Conservation (phyloP, 1,140 invertebrate species). For the Aradophagus sp. region DNA sequence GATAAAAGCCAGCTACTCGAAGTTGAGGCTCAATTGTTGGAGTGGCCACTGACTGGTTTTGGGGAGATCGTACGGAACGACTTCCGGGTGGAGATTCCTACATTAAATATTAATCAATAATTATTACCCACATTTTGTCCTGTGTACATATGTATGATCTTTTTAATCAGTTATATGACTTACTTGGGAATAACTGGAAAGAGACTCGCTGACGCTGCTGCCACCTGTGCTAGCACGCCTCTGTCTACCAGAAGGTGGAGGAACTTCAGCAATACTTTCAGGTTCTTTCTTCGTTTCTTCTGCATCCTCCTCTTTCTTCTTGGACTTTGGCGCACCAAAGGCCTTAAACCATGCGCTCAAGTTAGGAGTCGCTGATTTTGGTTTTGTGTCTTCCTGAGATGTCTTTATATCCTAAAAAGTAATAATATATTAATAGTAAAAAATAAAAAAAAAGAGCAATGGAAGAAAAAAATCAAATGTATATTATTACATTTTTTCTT, state of each 20-base stretch:
- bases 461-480: neutral
- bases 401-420: constrained; percentile 39
- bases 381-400: constrained; percentile 64
- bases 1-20: constrained; percentile 71
- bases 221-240: constrained; percentile 70
- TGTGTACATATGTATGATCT: too few species aligned
- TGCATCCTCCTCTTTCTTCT: constrained; percentile 71
- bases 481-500: too few species aligned
- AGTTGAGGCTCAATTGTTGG: constrained; percentile 64
- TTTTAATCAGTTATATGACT: too few species aligned
- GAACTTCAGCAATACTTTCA: constrained; percentile 59
- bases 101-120: too few species aligned
- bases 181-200: constrained; percentile 71
- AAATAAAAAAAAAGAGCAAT: constrained; percentile 1
- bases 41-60: constrained; percentile 62
- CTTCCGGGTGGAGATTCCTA: constrained; percentile 67
- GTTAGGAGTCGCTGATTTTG: constrained; percentile 83
- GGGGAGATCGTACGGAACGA: constrained; percentile 65
- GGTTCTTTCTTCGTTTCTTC: constrained; percentile 65
- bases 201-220: constrained; percentile 71
- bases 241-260: constrained; percentile 58
- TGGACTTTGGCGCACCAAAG: constrained; percentile 85
- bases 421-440: constrained; percentile 1
- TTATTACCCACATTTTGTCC: too few species aligned
- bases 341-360: constrained; percentile 93